Percentiles rank a stretch among this genome's conserved stretches.
Conservation (phyloP, 2,113 vertebrate species). For the Limnothrissa miodon region DNA sequence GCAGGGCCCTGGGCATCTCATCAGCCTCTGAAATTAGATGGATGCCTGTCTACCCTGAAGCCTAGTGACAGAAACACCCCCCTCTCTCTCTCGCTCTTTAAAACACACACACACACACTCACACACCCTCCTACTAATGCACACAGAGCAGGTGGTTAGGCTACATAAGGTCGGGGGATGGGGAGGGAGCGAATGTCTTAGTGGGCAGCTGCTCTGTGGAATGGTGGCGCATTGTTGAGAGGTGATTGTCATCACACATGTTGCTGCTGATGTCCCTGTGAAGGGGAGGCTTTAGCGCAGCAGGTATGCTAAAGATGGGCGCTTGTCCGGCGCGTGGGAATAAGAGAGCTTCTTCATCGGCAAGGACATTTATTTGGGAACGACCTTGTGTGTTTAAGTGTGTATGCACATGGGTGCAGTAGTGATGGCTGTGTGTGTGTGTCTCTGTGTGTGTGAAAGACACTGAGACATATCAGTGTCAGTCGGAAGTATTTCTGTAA, state of each 20-base stretch:
- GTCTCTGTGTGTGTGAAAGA: neutral
- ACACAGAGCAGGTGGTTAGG: conserved; percentile 56
- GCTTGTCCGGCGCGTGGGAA: neutral
- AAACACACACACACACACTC: conserved; percentile 23
- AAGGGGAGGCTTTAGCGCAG: neutral
- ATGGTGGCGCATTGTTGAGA: conserved; percentile 38
- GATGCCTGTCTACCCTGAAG: conserved; percentile 53
- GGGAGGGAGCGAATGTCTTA: conserved; percentile 38
- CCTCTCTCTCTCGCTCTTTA: too few relatives aligned
- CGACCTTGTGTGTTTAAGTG: neutral
- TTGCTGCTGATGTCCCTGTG: conserved; percentile 8
- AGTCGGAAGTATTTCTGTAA: conserved; percentile 10
- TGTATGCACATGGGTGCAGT: neutral
- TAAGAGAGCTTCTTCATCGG: neutral
- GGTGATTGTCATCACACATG: conserved; percentile 39
- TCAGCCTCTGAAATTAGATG: conserved; percentile 55
- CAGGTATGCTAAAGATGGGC: conserved; percentile 4
- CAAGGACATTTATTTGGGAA: neutral
- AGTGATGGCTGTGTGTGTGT: neutral
- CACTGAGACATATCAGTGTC: neutral
- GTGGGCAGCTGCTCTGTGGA: conserved; percentile 32
- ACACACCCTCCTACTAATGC: conserved; percentile 5
- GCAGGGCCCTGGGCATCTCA: conserved; percentile 46
- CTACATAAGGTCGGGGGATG: neutral
- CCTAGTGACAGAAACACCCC: conserved; percentile 41